Percentiles rank a stretch among this genome's conserved stretches.
Evolutionary conservation across 2,888 invertebrate genomes (phyloP).

Genomic region (Lepetodrilus schrolli): DNA sequence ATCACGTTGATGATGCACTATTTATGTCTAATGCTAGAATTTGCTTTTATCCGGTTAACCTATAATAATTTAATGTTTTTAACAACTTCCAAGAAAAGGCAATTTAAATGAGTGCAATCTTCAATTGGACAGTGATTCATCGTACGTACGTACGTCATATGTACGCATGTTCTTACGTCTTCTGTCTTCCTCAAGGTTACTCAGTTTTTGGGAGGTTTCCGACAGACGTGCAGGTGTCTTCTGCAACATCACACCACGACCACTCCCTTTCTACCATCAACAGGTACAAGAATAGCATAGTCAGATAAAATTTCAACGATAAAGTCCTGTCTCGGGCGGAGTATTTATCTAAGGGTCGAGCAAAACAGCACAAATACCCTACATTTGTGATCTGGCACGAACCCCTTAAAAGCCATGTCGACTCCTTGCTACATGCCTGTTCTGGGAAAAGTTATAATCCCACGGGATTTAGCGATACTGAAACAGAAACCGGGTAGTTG

Average conservation of each 20-base stretch:
- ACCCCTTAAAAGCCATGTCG: neutral
- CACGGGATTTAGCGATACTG: neutral
- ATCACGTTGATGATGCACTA: too few species aligned
- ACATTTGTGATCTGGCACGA: neutral
- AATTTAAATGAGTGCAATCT: too few species aligned
- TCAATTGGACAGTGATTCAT: too few species aligned
- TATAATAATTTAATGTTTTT: too few species aligned
- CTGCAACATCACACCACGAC: neutral
- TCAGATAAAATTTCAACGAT: conserved; percentile 14
- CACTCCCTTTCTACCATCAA: conserved; percentile 4
- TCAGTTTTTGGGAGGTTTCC: neutral
- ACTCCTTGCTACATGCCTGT: neutral
- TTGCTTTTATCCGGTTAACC: too few species aligned
- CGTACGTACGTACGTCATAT: too few species aligned
- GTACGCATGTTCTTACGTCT: too few species aligned
- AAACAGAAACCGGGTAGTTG: neutral
- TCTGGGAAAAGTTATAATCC: neutral
- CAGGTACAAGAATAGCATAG: neutral
- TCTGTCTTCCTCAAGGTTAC: too few species aligned
- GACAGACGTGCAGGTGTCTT: neutral
- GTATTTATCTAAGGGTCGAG: conserved; percentile 20
- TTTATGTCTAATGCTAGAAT: too few species aligned
- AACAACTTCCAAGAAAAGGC: too few species aligned
- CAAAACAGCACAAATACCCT: conserved; percentile 11
- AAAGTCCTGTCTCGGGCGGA: conserved; percentile 13